phyloP scores from a whole-genome alignment of 2,113 vertebrate genomes.

The mouse (Mus musculus) region GRCm39 chr17:8674501-8675000 shows the following conservation, averaged over 20 bases:
- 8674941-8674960: accelerated
- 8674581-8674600: neutral
- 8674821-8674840: neutral
- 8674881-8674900: neutral
- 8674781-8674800: neutral
- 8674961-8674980: accelerated
- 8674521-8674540: neutral
- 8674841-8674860: neutral
- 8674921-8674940: neutral
- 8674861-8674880: neutral
- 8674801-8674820: accelerated
- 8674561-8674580: accelerated
- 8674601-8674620: no score
- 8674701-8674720: neutral
- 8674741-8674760: neutral
- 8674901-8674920: neutral
- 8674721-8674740: neutral
- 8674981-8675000: accelerated
- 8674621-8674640: neutral
- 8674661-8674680: neutral
- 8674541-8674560: neutral
- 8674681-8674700: neutral
- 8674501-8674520: neutral
- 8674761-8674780: neutral
- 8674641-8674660: neutral